Base-by-base conservation (phyloP, 2,888 invertebrate species). In the Coleophora deauratella region DNA sequence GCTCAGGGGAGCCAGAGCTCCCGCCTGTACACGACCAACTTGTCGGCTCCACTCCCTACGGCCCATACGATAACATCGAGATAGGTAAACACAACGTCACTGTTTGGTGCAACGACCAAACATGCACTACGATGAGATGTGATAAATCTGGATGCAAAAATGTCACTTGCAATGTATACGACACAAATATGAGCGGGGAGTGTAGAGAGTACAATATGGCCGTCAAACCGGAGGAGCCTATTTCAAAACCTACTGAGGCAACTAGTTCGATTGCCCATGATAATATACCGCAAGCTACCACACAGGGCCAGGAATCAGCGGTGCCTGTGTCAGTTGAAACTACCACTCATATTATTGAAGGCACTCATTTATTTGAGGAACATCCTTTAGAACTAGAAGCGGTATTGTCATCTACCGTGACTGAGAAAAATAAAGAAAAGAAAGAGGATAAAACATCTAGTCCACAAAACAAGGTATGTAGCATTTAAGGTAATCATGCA, bases 101-200 rank as follows among this genome's bases (percentile, higher is more conserved):
- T 1, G 70, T 85, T 9, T 77, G 71, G 75, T 86, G 86, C 53
- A 76, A 81, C 55, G 84, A 85, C 33, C 86, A 86, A 57, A 85
- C 72, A 3, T 86, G 86, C 48, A 86, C 76, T 2, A 85, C 79
- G 6, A 73, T 73, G 69, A 77, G 69, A 49, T 85, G 86, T 49
- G 68, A 76, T 44, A 68, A 57, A 42, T 55, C 52, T 11, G 70
- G 71, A 4, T 86, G 86, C 52, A 64, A 52, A 9, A 82, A 81
- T 42, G 57, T 71, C 33, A 78, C 80, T 7, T 86, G 86, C 51
- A 85, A 70, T 45, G 72, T 86, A 51, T 86, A 86, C 52, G 86
- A 86, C 41, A 86, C 86, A 0, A 65, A 85, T 49, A 56, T 82
- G 43, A 71, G 56, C 36, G 86, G 86, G 8, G 74, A 82, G 52